Evolutionary conservation across 2,888 invertebrate species (phyloP).

Genomic region (Balanococcus diminutus): DNA sequence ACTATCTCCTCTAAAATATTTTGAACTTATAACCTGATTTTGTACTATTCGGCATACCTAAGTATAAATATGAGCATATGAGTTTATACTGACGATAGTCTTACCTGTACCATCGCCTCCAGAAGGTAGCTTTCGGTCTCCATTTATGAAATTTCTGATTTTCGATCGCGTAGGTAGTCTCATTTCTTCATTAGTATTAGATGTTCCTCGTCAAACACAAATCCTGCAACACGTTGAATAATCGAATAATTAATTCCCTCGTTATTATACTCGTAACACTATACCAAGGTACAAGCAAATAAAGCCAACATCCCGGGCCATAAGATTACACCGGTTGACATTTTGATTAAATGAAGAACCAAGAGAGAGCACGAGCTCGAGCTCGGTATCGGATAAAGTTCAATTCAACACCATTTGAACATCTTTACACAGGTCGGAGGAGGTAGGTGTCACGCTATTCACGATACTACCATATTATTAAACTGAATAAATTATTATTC

Average conservation of each 20-base stretch:
- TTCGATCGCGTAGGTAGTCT: no score
- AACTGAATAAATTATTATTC: slow-evolving; percentile 15
- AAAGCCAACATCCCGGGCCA: background rate
- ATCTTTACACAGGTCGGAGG: background rate
- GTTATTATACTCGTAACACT: background rate
- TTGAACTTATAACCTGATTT: no score
- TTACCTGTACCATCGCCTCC: no score
- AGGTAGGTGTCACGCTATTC: background rate
- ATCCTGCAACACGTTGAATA: background rate
- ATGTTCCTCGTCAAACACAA: background rate
- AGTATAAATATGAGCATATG: no score
- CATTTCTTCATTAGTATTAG: no score
- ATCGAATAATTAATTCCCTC: background rate
- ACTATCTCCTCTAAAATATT: no score
- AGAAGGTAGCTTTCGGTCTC: no score
- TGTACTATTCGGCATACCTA: no score
- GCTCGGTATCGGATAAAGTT: background rate
- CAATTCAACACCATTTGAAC: background rate
- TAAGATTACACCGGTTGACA: slow-evolving; percentile 13
- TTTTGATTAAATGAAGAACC: slow-evolving; percentile 34
- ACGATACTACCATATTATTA: background rate
- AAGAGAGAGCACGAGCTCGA: background rate
- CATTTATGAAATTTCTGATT: no score
- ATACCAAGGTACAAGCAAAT: background rate
- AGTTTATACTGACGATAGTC: no score